Base-by-base conservation (phyloP, 1,140 invertebrate genomes). In the Sogatella furcifera region DNA sequence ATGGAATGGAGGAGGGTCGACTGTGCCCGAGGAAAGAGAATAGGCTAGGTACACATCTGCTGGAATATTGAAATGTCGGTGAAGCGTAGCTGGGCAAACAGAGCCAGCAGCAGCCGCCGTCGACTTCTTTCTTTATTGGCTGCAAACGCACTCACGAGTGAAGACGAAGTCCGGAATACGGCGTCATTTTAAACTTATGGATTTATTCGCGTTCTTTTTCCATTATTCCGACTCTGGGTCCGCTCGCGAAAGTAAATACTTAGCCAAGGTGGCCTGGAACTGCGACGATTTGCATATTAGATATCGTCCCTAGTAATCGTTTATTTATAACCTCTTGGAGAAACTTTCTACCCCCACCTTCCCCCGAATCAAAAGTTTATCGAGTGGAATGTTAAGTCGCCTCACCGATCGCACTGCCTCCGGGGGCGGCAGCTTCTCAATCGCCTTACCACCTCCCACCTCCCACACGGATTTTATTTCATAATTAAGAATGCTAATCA, bases 401-500 rank as follows among this genome's bases (percentile, higher is more conserved):
- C 38, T 52, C 43, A 54, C 42, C 55, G 17, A 52, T 38, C 11
- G 3, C 34, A 38, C 34, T 10, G 34, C 34, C 34, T 38, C 34
- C 34, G 34, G 34, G 34, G 34, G 34, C 34, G 34, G 34, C 34
- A 38, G 34, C 34, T 38, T 38, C 34, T 38, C 43, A 59, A 44
- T 59, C 41, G 57, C 49, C 17, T 52, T 44, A 52, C 14, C 52
- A 52, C 52, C n/a, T 15, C 17, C n/a, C n/a, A n/a, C 15, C 22
- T 2, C 21, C 21, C 13, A 22, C 21, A 19, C 46, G 28, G 55
- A 15, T 31, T 59, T 59, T 55, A 52, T 59, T 49, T 38, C 44
- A 46, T 55, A 62, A 62, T 62, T 62, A 62, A 62, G 43, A 62
- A 62, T 62, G 61, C 56, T 62, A 62, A 62, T 62, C 43, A 59